Base-by-base conservation (phyloP, 2,797 vertebrate genomes). In the Enteromius treurensis region DNA sequence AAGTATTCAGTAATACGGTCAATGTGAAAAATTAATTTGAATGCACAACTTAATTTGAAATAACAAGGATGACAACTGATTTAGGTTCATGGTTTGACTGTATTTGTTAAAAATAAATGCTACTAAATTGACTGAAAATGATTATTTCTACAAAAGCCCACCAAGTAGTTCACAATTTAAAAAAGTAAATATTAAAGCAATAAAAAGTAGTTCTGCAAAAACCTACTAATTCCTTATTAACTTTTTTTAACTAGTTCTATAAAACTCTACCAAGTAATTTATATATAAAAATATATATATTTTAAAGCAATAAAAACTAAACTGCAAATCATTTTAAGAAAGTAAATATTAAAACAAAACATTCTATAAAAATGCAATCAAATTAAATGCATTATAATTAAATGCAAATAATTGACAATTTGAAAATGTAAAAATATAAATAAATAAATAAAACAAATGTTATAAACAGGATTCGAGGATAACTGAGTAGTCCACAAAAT, bases 381-480 rank as follows among this genome's bases (percentile, higher is more conserved):
- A 55, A 26, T 26, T 26, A 26, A 26, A 26, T 26, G 26, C 26
- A 26, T 26, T 26, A 26, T 26, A 26, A 26, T 26, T 26, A 26
- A 26, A 26, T 26, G 26, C 26, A 26, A 26, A 15, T 40, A 40
- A 40, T 23, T 40, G 3, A 58, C 51, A 75, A 76, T 23, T 76
- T 60, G 37, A 76, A 55, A 1, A 58, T 8, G 14, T 37, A 1
- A 19, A 21, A 32, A 3, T 37, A 75, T 37, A 23, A 37, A 6
- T 13, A 2, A n/a, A 19, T 1, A 9, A 64, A 37, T 0, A 60
- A 4, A 11, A 26, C 2, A 23, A 13, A 85, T 6, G 2, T 79
- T 73, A 86, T 40, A 7, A 80, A 76, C 40, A 32, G 86, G 68
- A 82, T 86, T 80, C 82, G 47, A 86, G 70, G 83, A 77, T 79